phyloP scores from a whole-genome alignment of 2,888 invertebrate genomes.

The Leptinotarsa tumamoca region DNA sequence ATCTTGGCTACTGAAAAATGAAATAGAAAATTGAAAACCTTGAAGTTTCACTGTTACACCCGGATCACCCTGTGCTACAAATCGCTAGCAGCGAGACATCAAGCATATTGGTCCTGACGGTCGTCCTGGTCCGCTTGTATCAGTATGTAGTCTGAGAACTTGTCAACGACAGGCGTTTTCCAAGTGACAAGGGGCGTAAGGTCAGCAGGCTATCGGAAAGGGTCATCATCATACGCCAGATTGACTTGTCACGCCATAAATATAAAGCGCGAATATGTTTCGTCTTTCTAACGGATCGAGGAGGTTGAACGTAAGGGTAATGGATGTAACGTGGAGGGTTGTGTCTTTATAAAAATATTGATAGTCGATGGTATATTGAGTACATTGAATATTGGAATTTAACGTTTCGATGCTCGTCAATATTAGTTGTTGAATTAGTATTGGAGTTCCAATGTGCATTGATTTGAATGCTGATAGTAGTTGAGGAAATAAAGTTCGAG shows the following conservation, averaged over 20 bases:
- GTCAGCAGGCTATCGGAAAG: conserved; percentile 32
- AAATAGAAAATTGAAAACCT: no score
- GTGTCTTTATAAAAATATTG: not conserved
- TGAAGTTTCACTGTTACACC: no score
- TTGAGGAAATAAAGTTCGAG: no score
- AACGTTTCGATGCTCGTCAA: no score
- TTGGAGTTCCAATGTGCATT: no score
- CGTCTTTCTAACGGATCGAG: not conserved
- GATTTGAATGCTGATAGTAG: no score
- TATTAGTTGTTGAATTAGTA: no score
- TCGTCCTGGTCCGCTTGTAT: conserved; percentile 38
- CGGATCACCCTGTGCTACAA: not conserved
- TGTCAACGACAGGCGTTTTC: conserved; percentile 44
- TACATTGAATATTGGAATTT: no score
- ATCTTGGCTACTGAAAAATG: no score
- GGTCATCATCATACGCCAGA: conserved; percentile 48
- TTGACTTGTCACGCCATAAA: conserved; percentile 53
- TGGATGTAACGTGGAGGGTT: not conserved
- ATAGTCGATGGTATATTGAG: not conserved
- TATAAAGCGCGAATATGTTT: conserved; percentile 18
- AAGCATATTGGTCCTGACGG: conserved; percentile 37
- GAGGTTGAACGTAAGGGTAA: not conserved
- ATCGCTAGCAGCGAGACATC: not conserved
- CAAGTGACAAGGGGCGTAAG: conserved; percentile 39
- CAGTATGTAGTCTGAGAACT: conserved; percentile 38